Conservation (phyloP, 92 coral and sea anemone genomes). For the Epizoanthus illoricatus region DNA sequence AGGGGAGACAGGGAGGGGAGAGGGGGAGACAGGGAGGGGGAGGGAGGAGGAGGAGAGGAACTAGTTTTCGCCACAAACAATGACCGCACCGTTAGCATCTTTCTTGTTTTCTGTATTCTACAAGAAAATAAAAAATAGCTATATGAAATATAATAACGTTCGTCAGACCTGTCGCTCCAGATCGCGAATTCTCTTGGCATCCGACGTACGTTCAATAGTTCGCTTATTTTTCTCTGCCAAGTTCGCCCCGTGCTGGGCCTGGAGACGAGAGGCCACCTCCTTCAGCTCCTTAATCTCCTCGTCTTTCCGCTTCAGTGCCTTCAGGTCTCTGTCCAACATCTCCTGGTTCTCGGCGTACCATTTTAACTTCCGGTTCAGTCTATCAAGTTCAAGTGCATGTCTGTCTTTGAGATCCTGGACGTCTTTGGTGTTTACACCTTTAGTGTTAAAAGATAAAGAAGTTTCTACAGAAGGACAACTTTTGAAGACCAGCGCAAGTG, state of each 20-base stretch:
- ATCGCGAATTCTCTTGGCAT: slow-evolving; percentile 92
- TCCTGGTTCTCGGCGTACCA: slow-evolving; percentile 99
- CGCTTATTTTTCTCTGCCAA: slow-evolving; percentile 78
- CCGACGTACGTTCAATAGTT: slow-evolving; percentile 73
- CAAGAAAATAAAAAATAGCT: no score
- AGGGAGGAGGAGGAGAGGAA: no score
- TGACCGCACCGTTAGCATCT: no score
- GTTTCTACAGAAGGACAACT: not conserved
- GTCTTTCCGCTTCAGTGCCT: slow-evolving; percentile 73
- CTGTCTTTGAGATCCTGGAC: slow-evolving; percentile 61
- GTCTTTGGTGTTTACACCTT: slow-evolving; percentile 39
- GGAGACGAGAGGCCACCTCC: slow-evolving; percentile 77
- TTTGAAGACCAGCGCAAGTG: not conserved
- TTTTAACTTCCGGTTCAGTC: slow-evolving; percentile 86
- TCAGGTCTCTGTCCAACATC: slow-evolving; percentile 83
- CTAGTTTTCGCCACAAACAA: not conserved
- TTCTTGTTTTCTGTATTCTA: no score
- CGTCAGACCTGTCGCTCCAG: slow-evolving; percentile 85
- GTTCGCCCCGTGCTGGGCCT: slow-evolving; percentile 81
- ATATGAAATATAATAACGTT: no score
- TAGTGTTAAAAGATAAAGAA: not conserved
- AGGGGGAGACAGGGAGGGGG: no score
- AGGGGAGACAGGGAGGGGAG: no score
- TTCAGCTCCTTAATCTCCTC: slow-evolving; percentile 83
- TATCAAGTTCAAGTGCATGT: slow-evolving; percentile 73